Evolutionary conservation across 2,797 vertebrate species (phyloP).

Genomic region (Sebastes vulpes): DNA sequence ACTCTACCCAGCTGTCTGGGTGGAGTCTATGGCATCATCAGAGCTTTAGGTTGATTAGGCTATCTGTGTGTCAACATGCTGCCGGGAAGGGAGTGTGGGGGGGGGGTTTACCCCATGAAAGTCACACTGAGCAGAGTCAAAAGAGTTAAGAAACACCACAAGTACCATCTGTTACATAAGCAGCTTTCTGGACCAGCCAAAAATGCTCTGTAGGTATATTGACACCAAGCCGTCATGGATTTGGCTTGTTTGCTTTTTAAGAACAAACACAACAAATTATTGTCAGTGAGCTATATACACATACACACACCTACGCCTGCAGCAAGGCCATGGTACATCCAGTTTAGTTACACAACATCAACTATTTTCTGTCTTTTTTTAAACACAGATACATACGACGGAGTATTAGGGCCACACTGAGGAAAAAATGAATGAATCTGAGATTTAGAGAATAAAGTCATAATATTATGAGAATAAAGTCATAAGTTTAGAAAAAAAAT

Average conservation of each 20-base stretch:
- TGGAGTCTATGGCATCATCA: slow-evolving; percentile 8
- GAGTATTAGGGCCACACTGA: too few relatives aligned
- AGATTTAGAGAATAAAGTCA: too few relatives aligned
- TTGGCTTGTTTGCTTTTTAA: slow-evolving; percentile 19
- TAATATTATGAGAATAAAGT: too few relatives aligned
- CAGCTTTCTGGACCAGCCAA: slow-evolving; percentile 26
- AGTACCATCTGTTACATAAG: slow-evolving; percentile 31
- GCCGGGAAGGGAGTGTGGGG: too few relatives aligned
- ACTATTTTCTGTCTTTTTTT: not conserved
- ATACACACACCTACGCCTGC: not conserved
- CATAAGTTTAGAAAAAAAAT: too few relatives aligned
- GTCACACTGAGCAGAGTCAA: not conserved
- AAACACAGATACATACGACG: not conserved
- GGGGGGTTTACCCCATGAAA: not conserved
- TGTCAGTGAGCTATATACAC: not conserved
- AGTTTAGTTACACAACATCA: not conserved
- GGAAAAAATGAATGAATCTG: too few relatives aligned
- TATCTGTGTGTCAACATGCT: slow-evolving; percentile 22
- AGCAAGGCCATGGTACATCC: too few relatives aligned
- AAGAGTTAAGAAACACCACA: not conserved
- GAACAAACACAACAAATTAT: not conserved
- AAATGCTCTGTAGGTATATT: slow-evolving; percentile 14
- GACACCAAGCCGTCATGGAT: slow-evolving; percentile 37
- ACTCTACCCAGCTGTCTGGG: slow-evolving; percentile 22
- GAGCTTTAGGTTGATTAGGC: slow-evolving; percentile 40